Percentiles rank a stretch among this genome's conserved stretches.
phyloP scores from a whole-genome alignment of 1,140 invertebrate species.

The Mizuhopecten yessoensis region DNA sequence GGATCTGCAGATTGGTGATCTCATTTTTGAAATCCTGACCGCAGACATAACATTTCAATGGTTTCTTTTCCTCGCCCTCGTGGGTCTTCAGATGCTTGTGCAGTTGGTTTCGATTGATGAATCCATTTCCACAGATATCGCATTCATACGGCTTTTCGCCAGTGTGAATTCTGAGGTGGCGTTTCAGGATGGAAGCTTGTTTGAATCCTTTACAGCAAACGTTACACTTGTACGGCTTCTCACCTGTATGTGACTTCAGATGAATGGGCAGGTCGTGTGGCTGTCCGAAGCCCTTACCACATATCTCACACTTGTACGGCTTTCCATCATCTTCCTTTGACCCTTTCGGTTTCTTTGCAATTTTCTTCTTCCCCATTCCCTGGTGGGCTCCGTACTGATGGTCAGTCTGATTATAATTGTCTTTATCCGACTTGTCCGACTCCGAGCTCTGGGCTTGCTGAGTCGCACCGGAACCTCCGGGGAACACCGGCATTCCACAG shows the following conservation, averaged over 20 bases:
- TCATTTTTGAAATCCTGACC: slow-evolving; percentile 26
- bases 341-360: background rate
- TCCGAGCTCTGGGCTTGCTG: background rate
- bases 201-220: slow-evolving; percentile 52
- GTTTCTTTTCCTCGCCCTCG: background rate
- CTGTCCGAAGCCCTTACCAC: slow-evolving; percentile 49
- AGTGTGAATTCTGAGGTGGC: slow-evolving; percentile 44
- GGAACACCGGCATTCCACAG: background rate
- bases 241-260: background rate
- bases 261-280: slow-evolving; percentile 41
- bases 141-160: slow-evolving; percentile 47
- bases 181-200: background rate
- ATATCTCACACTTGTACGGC: slow-evolving; percentile 54
- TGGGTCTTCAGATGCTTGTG: slow-evolving; percentile 14
- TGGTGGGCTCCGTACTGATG: background rate
- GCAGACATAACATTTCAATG: background rate
- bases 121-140: slow-evolving; percentile 43
- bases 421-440: background rate
- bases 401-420: background rate
- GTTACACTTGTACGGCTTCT: slow-evolving; percentile 38
- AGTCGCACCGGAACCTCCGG: background rate
- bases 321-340: slow-evolving; percentile 30
- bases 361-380: background rate
- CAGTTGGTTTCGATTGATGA: slow-evolving; percentile 17
- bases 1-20: background rate